phyloP scores from a whole-genome alignment of 2,113 vertebrate genomes.

The Diphyllodes magnificus region DNA sequence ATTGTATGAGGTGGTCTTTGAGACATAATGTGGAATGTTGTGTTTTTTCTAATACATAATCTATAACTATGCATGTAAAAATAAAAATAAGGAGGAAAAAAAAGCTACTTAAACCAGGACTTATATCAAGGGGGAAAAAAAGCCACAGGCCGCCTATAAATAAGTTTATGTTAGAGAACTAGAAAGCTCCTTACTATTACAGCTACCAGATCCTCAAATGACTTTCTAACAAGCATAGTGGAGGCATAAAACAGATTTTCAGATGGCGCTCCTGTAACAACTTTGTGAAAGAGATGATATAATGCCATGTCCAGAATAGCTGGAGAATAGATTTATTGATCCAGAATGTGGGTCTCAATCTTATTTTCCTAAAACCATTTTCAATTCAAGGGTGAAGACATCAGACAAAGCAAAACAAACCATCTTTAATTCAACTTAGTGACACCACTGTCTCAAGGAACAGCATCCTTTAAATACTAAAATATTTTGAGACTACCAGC shows the following conservation, averaged over 20 bases:
- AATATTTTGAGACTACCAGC: not conserved
- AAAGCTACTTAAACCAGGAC: not conserved
- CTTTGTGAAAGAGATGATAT: not conserved
- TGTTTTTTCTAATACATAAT: not conserved
- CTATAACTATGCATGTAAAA: not conserved
- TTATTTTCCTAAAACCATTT: slow-evolving; percentile 4
- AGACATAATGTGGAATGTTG: not conserved
- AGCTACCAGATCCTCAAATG: not conserved
- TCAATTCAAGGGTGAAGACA: not conserved
- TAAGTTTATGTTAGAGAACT: not conserved
- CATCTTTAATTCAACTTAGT: not conserved
- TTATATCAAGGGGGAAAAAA: fast-evolving
- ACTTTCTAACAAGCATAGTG: not conserved
- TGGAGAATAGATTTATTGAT: not conserved
- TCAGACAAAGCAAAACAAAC: slow-evolving; percentile 1
- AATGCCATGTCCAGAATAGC: not conserved
- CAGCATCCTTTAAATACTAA: not conserved
- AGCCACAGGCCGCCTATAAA: not conserved
- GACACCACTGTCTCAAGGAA: not conserved
- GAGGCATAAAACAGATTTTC: not conserved
- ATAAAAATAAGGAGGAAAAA: not conserved
- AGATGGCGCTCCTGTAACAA: not conserved
- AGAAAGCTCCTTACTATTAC: not conserved
- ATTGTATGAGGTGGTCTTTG: not conserved
- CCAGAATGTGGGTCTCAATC: not conserved